Base-by-base conservation (phyloP, 2,113 vertebrate species). In the Etheostoma cragini region DNA sequence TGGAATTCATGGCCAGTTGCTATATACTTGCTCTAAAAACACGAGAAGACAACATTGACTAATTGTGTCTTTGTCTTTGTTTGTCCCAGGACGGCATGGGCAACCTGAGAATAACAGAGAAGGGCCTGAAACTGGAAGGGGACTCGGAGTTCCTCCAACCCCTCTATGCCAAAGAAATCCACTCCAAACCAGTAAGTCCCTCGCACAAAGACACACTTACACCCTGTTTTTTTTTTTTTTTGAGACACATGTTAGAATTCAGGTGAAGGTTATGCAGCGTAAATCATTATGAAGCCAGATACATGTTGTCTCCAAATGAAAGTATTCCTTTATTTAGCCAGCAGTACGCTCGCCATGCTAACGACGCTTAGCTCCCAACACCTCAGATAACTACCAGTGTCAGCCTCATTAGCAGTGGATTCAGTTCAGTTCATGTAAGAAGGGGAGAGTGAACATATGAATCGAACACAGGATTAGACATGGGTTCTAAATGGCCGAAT, bases 131-230 rank as follows among this genome's bases (percentile, higher is more conserved):
- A 92, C 95, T 99, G 69, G 98, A 99, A 94, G 98, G 98, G 85
- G 96, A 97, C 92, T 99, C 98, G 0, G 98, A 99, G 95, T 99
- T 99, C 94, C 96, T 99, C 88, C 95, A 99, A 94, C 98, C 98
- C 85, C 97, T 99, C 88, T 99, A 99, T 90, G 98, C 98, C 97
- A 99, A 99, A 98, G 98, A 99, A 97, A 99, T 99, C 94, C 97
- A 96, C 78, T 99, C 98, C 93, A 97, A 96, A 95, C 96, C 96
- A 90, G 98, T 98, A 96, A 98, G 98, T 97, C 50, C 13, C 56
- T 19, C n/a, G 11, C n/a, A 50, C 0, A 56, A n/a, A 60, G 14
- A 58, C 45, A 45, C 22, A 17, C 63, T 3, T 6, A 15, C 19
- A 50, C 1, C 21, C 52, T 42, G 16, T 8, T 35, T 1, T 35